Evolutionary conservation across 1,140 invertebrate genomes (phyloP), one percentile per base, ranked within the genome.

Genomic region (Pogonus chalceus): DNA sequence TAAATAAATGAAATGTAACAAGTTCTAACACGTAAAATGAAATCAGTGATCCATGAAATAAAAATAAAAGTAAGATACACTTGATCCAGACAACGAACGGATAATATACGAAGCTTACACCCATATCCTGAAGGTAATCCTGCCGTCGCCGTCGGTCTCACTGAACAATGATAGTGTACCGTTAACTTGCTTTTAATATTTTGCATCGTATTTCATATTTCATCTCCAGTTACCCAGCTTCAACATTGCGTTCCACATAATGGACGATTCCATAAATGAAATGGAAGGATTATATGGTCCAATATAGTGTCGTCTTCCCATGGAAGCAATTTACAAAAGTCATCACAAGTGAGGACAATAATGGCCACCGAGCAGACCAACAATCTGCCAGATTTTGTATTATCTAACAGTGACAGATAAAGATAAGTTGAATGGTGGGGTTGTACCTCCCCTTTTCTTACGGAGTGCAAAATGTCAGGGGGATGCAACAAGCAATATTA

Each of bases 101-200:
- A 31, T 31, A 31, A 31, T 31, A 31, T 14, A 31, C 26, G 14
- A 31, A 31, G 26, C 26, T 31, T 31, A 31, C 4, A 31, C 7
- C 26, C 26, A 31, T 4, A 31, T 31, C 26, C 26, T 14, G 26
- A 7, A 14, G 26, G 4, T 14, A 10, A 43, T 10, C 3, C 37
- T 43, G 4, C 9, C 7, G 9, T 7, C 18, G 9, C 18, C 18
- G 37, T 16, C 18, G n/a, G n/a, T n/a, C 9, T 4, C 37, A 43
- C 9, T 18, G 18, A 43, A 18, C 18, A 9, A 43, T 43, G 37
- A 43, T 43, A 43, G 37, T 43, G 37, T 43, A 43, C 7, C 37
- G 26, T 31, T 43, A 43, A 43, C 37, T 43, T 43, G 37, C 37
- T 43, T 43, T 43, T 43, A 43, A 43, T 43, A 43, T 43, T 43